These are phyloP conservation scores for Chrysina gloriosa DNA, from an alignment of 2,888 invertebrate genomes.

Conservation along the genomic window DNA sequence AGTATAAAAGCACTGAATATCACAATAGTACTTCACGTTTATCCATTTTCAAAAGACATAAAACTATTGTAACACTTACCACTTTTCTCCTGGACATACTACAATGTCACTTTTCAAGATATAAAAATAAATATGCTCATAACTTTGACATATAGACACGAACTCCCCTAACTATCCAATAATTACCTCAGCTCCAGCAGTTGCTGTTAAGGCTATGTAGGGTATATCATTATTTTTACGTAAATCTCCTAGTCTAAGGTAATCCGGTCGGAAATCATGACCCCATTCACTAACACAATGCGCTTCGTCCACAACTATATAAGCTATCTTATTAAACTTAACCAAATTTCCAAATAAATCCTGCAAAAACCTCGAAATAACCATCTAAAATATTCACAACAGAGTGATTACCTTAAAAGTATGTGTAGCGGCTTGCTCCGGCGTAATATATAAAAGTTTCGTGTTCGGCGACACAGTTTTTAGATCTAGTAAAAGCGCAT, in stretches of 20 bases:
- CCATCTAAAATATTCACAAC: not conserved
- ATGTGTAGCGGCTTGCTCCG: conserved; percentile 91
- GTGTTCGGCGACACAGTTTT: conserved; percentile 76
- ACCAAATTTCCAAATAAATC: conserved; percentile 75
- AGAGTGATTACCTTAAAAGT: conserved; percentile 77
- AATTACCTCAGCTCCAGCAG: conserved; percentile 78
- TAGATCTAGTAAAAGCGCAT: conserved; percentile 82
- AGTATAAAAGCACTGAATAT: too few relatives aligned
- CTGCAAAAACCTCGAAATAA: conserved; percentile 57
- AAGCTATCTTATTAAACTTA: conserved; percentile 83
- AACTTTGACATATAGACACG: too few relatives aligned
- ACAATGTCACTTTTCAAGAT: too few relatives aligned
- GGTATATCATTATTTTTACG: conserved; percentile 77
- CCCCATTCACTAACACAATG: conserved; percentile 99
- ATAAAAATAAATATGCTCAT: too few relatives aligned
- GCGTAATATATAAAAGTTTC: conserved; percentile 93
- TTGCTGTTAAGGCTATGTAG: conserved; percentile 95
- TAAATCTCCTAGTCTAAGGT: conserved; percentile 85
- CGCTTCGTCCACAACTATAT: conserved; percentile 96
- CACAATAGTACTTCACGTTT: too few relatives aligned
- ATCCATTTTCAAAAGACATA: too few relatives aligned
- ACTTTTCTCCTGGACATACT: too few relatives aligned
- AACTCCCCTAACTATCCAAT: too few relatives aligned
- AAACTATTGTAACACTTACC: too few relatives aligned
- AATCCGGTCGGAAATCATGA: conserved; percentile 97